These are phyloP conservation scores for Rousettus madagascariensis DNA, from an alignment of 2,797 vertebrate species.

Conservation along the genomic window DNA sequence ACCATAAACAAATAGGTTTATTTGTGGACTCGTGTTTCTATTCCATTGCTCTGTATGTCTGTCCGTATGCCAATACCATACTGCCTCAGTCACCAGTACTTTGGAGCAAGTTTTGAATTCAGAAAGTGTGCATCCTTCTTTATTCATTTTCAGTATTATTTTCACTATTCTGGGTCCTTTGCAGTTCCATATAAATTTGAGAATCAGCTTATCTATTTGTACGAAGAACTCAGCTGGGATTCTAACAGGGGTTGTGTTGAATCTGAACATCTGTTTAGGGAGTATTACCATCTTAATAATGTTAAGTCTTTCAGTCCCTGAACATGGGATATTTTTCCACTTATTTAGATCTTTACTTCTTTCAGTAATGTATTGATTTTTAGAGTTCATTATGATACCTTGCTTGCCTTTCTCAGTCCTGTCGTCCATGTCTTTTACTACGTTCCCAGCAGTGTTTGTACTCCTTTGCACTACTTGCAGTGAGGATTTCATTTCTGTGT, in stretches of 20 bases:
- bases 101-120: conserved; percentile 42
- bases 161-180: background rate
- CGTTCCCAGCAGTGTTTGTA: background rate
- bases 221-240: background rate
- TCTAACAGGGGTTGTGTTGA: background rate
- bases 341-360: background rate
- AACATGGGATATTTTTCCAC: background rate
- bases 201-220: background rate
- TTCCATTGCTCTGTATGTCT: background rate
- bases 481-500: background rate
- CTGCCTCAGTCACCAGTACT: background rate
- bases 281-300: background rate
- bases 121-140: conserved; percentile 1
- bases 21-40: background rate
- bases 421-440: background rate
- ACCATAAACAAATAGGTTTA: background rate
- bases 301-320: background rate
- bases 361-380: background rate
- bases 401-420: background rate
- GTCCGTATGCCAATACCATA: background rate
- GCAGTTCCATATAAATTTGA: background rate
- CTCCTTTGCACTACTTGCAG: background rate
- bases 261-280: background rate
- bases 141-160: conserved; percentile 12
- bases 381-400: background rate